Conservation (phyloP, 2,113 vertebrate genomes). For the Vulpes vulpes region DNA sequence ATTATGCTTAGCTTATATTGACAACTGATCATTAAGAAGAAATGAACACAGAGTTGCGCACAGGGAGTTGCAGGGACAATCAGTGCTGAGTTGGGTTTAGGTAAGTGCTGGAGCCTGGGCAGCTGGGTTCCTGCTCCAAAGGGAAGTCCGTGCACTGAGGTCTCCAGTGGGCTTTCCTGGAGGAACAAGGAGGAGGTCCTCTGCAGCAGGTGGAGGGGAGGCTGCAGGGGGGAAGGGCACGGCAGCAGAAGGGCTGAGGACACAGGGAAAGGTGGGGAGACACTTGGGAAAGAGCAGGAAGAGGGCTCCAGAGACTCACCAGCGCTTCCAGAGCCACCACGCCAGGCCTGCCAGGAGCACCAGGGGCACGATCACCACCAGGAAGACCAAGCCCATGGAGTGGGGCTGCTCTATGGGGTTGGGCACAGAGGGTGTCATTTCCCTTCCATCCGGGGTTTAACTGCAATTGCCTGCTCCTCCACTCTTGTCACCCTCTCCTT, state of each 20-base stretch:
- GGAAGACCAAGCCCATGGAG: not conserved
- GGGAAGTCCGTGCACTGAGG: not conserved
- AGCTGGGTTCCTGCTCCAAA: not conserved
- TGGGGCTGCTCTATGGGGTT: not conserved
- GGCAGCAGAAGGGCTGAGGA: not conserved
- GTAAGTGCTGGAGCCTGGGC: accelerated
- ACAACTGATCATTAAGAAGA: too few species aligned
- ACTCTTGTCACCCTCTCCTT: not conserved
- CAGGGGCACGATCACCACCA: not conserved
- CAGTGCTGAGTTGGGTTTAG: too few species aligned
- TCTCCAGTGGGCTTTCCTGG: not conserved
- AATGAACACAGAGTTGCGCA: too few species aligned
- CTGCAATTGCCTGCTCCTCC: not conserved
- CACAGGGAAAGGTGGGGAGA: not conserved
- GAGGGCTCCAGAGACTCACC: not conserved
- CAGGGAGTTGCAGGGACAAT: too few species aligned
- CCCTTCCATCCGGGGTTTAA: not conserved
- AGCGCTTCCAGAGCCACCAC: not conserved
- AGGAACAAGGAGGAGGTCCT: not conserved
- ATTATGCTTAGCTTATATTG: too few species aligned
- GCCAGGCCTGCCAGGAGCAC: not conserved
- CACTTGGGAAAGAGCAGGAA: not conserved
- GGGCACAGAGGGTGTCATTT: not conserved
- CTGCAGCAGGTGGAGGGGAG: not conserved
- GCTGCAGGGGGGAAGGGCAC: not conserved